Conservation (phyloP, 2,797 vertebrate species). For the Acrossocheilus wenchowensis region DNA sequence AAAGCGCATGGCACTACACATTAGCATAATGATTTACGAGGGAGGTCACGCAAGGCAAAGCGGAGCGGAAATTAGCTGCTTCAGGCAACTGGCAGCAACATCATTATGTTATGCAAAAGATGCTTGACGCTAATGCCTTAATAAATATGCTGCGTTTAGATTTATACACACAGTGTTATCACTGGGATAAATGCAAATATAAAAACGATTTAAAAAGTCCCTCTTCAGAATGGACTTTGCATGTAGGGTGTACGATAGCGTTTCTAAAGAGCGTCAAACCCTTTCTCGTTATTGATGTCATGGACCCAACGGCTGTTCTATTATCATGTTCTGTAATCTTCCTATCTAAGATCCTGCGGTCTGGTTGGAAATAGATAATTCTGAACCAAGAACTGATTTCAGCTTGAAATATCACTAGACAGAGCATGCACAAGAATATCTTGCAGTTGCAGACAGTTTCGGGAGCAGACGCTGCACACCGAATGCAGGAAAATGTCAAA, state of each 20-base stretch:
- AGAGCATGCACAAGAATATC: neutral
- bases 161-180: slow-evolving; percentile 25
- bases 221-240: neutral
- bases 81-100: slow-evolving; percentile 51
- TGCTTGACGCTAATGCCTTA: slow-evolving; percentile 45
- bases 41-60: slow-evolving; percentile 60
- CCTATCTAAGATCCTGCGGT: slow-evolving; percentile 13
- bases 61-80: slow-evolving; percentile 47
- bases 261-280: neutral
- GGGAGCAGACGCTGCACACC: slow-evolving; percentile 7
- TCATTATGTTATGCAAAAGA: slow-evolving; percentile 52
- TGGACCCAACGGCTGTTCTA: neutral
- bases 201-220: slow-evolving; percentile 9
- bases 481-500: slow-evolving; percentile 45
- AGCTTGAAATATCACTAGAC: slow-evolving; percentile 2
- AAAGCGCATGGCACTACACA: slow-evolving; percentile 57
- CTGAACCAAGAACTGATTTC: slow-evolving; percentile 2
- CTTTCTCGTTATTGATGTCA: neutral
- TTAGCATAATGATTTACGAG: slow-evolving; percentile 68
- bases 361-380: slow-evolving; percentile 7
- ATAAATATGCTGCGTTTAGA: slow-evolving; percentile 43
- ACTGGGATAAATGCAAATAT: slow-evolving; percentile 28
- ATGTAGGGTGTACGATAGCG: neutral
- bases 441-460: neutral
- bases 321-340: neutral